Evolutionary conservation across 1,140 invertebrate species (phyloP).

Genomic region (Zaprionus vittiger): DNA sequence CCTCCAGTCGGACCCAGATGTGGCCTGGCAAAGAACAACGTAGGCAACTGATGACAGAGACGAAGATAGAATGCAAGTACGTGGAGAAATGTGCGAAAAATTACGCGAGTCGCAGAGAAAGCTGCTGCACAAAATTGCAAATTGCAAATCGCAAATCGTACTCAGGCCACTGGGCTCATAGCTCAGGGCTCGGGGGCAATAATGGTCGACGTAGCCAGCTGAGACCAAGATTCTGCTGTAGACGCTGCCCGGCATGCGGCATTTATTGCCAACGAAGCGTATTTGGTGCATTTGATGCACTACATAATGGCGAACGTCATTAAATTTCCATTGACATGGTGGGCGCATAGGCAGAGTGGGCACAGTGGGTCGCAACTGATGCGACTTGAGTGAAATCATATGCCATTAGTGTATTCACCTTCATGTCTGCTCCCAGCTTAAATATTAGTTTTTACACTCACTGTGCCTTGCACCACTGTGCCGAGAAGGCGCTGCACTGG

Average conservation of each 20-base stretch:
- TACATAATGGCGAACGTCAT: conserved; percentile 80
- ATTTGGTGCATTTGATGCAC: conserved; percentile 81
- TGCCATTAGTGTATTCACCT: not conserved
- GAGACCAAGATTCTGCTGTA: conserved; percentile 35
- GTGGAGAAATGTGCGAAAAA: conserved; percentile 81
- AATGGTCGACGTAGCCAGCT: conserved; percentile 24
- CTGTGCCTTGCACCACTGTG: conserved; percentile 42
- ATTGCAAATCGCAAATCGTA: conserved; percentile 71
- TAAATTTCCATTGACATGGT: conserved; percentile 82
- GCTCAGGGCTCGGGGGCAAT: conserved; percentile 4
- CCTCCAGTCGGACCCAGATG: conserved; percentile 15
- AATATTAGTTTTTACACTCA: conserved; percentile 1
- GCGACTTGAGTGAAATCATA: not conserved
- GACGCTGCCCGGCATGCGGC: conserved; percentile 62
- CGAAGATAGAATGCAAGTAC: conserved; percentile 81
- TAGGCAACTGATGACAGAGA: conserved; percentile 44
- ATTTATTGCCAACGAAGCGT: conserved; percentile 82
- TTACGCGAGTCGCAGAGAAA: conserved; percentile 63
- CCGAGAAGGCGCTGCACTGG: conserved; percentile 43
- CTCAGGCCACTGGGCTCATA: conserved; percentile 18
- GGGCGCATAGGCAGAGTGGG: conserved; percentile 43
- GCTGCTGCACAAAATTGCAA: conserved; percentile 58
- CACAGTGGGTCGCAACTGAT: conserved; percentile 46
- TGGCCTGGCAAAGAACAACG: conserved; percentile 12
- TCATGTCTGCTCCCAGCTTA: no score